Conservation (phyloP, 1,140 invertebrate species). For the Protaetia brevitarsis region DNA sequence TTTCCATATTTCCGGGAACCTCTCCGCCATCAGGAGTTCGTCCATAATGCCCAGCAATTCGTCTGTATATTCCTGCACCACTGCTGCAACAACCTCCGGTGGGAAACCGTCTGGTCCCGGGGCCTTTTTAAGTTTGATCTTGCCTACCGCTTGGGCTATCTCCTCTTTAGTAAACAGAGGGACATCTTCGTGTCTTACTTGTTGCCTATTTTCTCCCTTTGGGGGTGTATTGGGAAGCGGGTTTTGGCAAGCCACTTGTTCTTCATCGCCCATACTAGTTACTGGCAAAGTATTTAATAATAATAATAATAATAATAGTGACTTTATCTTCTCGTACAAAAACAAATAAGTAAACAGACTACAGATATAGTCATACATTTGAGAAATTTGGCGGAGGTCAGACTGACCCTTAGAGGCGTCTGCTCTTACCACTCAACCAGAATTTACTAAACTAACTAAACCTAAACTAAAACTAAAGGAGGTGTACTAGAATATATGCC, state of each 20-base stretch:
- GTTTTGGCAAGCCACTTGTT: background rate
- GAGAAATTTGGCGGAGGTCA: too few species aligned
- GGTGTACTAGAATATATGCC: too few species aligned
- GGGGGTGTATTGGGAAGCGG: background rate
- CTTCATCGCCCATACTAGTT: background rate
- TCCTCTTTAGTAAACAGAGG: background rate
- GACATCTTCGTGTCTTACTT: background rate
- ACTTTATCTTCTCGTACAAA: too few species aligned
- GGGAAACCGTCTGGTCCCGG: background rate
- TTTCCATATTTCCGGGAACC: background rate
- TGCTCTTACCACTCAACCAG: too few species aligned
- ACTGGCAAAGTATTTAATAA: background rate
- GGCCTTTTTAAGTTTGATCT: background rate
- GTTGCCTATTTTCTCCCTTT: background rate
- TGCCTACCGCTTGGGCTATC: background rate
- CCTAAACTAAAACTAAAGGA: too few species aligned
- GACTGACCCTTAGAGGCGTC: too few species aligned
- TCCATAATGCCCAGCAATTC: background rate
- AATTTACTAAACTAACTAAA: too few species aligned
- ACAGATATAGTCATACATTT: too few species aligned
- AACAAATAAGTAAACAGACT: too few species aligned
- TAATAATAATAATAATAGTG: too few species aligned
- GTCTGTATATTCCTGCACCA: background rate
- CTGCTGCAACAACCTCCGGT: background rate
- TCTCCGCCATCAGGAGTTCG: background rate